Base-by-base conservation (phyloP, 2,113 vertebrate genomes). In the Pelecanoides urinatrix region DNA sequence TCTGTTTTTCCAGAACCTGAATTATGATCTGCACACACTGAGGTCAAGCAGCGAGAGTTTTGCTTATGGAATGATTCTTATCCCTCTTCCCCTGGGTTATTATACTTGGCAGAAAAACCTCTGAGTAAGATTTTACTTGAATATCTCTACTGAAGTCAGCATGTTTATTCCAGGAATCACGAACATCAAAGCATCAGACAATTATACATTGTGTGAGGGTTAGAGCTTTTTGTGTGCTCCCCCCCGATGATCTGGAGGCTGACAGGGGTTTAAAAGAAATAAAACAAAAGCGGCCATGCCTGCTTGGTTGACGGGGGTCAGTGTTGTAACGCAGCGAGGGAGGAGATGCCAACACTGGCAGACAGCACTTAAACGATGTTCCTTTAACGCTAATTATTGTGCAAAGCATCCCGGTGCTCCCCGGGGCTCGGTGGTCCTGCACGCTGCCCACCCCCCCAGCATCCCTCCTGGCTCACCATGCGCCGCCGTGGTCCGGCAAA, bases 121-220 rank as follows among this genome's bases (percentile, higher is more conserved):
- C 94, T 96, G 96, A 96, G 92, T 96, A 96, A 97, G 93, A 92
- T 97, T 96, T 97, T 96, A 96, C 96, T 97, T 96, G 91, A 97
- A 91, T 97, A 85, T 97, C 95, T 95, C 90, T 92, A 94, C 92
- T 93, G 95, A 93, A 95, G 94, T 95, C 92, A 94, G 94, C 97
- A 97, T 96, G 89, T 96, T 96, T 97, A 94, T 95, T 96, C 96
- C 93, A 97, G 95, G 96, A 96, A 97, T 82, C 5, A 6, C 0
- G 2, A 80, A 96, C 91, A 95, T 96, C 95, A 96, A 96, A 96
- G 87, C 77, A 88, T 78, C 56, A 63, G 81, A 79, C 88, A 94
- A 95, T 95, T 97, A 94, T 66, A 93, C 42, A 91, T 72, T 94
- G 93, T 81, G 91, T 3, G 81, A 97, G 96, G 88, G 70, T 90